Evolutionary conservation across 1,140 invertebrate genomes (phyloP), one percentile per base, ranked within the genome.

Genomic region (Pseudomyrmex flavicornis): DNA sequence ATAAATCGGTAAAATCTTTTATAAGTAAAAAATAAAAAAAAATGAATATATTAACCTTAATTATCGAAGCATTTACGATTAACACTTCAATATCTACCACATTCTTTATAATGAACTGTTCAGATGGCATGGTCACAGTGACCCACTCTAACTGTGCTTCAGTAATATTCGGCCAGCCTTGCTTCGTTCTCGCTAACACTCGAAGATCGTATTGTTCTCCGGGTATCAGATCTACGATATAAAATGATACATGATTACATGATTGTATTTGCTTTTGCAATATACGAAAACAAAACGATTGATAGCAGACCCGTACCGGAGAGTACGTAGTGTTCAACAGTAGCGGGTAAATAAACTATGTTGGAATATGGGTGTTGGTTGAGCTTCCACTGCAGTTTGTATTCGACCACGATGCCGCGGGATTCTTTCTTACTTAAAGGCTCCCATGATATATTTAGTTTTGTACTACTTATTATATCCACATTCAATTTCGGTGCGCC

Each of bases 311-410:
- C 44, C 68, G 76, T 93, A 96, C 96, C 95, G 87, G 93, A 95
- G 65, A 96, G 94, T 74, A 94, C 85, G 83, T 95, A 95, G 59
- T 95, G 91, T 82, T 92, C 82, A 13, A 94, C 83, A 70, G 92
- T 90, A 10, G 92, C 93, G 52, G 93, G 89, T 56, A 95, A 93
- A 69, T 91, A 91, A 17, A 93, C 91, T 83, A 95, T 92, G 84
- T 93, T 90, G 52, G 93, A 93, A 46, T 94, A 94, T 17, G 94
- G 91, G 76, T 94, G 92, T 79, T 95, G 93, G 35, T 94, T 92
- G 54, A 93, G 92, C 85, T 94, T 95, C 95, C 95, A 97, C 87
- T 96, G 95, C 52, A 97, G 93, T 92, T 95, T 95, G 91, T 97
- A 97, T 73, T 95, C 91, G 52, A 94, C 94, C 26, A 96, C 94